Percentiles rank a stretch among this genome's conserved stretches.
Conservation (phyloP, 2,113 vertebrate species). For the Halichoerus grypus region DNA sequence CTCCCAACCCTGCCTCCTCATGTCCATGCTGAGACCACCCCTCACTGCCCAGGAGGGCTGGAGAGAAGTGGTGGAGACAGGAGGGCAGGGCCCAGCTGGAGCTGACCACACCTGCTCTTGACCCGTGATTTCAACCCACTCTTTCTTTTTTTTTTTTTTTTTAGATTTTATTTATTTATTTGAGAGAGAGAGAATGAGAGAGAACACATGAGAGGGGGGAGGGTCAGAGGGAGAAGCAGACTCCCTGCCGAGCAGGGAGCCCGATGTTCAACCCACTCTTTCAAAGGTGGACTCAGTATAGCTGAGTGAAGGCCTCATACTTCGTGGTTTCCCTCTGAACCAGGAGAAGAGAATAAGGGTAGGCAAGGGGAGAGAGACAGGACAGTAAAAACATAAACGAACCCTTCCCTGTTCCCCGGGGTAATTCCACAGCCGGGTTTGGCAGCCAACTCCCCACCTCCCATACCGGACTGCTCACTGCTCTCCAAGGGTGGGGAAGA, state of each 20-base stretch:
- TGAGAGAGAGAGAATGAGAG: too few relatives aligned
- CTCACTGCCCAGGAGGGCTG: background rate
- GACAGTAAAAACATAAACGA: background rate
- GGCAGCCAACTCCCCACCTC: background rate
- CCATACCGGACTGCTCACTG: background rate
- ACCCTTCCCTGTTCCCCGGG: background rate
- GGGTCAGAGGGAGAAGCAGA: too few relatives aligned
- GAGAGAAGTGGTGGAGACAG: background rate
- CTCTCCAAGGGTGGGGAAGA: background rate
- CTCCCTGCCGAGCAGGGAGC: too few relatives aligned
- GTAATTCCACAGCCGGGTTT: background rate
- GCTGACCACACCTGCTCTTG: background rate
- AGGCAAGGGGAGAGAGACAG: background rate
- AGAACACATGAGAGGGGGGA: too few relatives aligned
- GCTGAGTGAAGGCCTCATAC: background rate
- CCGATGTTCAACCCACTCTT: background rate
- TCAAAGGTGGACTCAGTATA: background rate
- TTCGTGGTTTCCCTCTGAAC: slow-evolving; percentile 1
- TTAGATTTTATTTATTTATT: too few relatives aligned
- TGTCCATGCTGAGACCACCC: background rate
- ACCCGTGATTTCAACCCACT: background rate
- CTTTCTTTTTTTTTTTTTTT: too few relatives aligned
- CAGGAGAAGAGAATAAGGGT: background rate
- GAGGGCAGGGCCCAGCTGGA: background rate
- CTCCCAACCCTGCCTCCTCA: background rate